phyloP scores from a whole-genome alignment of 2,888 invertebrate species.

The Entomobrya proxima region DNA sequence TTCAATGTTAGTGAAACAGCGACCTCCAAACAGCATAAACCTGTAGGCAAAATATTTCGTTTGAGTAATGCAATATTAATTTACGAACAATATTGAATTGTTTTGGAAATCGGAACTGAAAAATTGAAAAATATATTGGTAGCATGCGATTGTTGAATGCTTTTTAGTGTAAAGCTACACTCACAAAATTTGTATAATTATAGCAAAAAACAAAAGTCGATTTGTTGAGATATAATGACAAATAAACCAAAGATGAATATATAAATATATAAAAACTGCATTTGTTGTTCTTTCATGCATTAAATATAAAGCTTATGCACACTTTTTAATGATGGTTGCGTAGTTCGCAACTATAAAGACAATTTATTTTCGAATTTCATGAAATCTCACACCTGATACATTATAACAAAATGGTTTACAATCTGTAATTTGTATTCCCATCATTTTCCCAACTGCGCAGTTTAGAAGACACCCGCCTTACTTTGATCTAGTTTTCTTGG shows the following conservation, averaged over 20 bases:
- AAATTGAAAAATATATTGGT: too few species aligned
- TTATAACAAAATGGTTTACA: neutral
- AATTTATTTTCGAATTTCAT: neutral
- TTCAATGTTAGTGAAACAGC: too few species aligned
- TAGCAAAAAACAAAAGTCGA: neutral
- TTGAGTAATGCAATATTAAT: too few species aligned
- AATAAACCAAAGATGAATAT: conserved; percentile 59
- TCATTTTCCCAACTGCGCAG: too few species aligned
- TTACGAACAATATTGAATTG: too few species aligned
- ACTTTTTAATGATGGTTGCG: neutral
- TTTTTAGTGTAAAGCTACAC: neutral
- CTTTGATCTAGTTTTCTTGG: conserved; percentile 86
- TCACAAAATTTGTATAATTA: neutral
- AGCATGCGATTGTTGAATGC: too few species aligned
- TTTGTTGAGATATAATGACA: conserved; percentile 33
- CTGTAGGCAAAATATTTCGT: too few species aligned
- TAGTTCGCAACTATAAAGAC: neutral
- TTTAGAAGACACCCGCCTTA: conserved; percentile 70
- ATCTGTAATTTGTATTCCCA: too few species aligned
- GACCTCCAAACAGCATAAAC: too few species aligned
- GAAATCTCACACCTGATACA: neutral
- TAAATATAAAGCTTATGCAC: neutral
- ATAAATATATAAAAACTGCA: neutral
- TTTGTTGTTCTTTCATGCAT: neutral
- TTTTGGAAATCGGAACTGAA: too few species aligned